These are phyloP conservation scores for Odocoileus hemionus DNA, from an alignment of 2,113 vertebrate genomes.

Conservation along the genomic window DNA sequence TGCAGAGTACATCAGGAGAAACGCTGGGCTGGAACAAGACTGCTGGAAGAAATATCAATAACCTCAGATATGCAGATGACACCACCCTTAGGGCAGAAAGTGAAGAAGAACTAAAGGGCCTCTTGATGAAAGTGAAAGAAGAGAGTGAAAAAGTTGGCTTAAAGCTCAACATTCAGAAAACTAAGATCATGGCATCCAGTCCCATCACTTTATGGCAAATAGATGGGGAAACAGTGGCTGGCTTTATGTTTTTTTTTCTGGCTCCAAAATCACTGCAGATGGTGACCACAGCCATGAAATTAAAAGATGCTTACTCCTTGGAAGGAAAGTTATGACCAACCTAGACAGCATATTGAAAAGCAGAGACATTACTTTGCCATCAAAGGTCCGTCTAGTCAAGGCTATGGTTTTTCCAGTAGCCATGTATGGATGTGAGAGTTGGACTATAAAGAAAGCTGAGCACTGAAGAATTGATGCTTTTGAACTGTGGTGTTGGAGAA, in stretches of 20 bases:
- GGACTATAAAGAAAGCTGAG: background rate
- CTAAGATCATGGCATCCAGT: background rate
- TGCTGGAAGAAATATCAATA: background rate
- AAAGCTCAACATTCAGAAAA: background rate
- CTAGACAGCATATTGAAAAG: background rate
- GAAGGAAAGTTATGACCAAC: background rate
- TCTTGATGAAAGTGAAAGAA: background rate
- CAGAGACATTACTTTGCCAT: background rate
- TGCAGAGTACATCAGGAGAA: background rate
- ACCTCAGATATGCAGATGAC: background rate
- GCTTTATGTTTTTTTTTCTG: background rate
- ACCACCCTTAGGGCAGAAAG: background rate
- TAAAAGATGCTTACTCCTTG: background rate
- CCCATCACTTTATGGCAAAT: background rate
- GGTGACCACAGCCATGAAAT: background rate
- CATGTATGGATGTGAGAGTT: background rate
- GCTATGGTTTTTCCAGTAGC: background rate
- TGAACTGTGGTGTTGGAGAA: background rate
- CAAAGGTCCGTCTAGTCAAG: background rate
- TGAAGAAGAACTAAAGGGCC: background rate
- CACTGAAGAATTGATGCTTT: background rate
- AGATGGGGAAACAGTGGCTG: background rate
- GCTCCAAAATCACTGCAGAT: background rate
- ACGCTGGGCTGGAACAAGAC: background rate
- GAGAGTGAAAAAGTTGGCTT: background rate